Evolutionary conservation across 2,113 vertebrate species (phyloP).

Genomic region (Paraplagusia blochii): DNA sequence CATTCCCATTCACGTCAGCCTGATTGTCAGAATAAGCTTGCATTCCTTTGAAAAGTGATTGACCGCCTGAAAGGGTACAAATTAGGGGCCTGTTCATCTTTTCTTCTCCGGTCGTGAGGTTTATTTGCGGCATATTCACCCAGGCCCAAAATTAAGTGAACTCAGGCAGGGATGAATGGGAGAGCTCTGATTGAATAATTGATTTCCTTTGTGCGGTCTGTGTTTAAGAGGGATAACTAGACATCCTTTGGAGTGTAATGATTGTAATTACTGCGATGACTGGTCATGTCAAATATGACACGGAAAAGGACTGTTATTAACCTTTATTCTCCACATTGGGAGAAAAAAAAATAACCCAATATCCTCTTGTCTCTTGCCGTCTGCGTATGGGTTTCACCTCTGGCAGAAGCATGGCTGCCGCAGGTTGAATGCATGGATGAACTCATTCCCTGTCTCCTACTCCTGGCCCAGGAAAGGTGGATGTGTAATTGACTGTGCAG

Average conservation of each 20-base stretch:
- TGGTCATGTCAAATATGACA: conserved; percentile 98
- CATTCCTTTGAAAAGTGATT: conserved; percentile 78
- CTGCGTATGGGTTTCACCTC: conserved; percentile 68
- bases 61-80: conserved; percentile 76
- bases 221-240: conserved; percentile 99
- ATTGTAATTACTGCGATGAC: conserved; percentile 95
- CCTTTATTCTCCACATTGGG: conserved; percentile 81
- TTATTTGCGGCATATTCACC: conserved; percentile 80
- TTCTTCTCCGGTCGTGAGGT: conserved; percentile 72
- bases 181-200: conserved; percentile 99
- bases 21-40: conserved; percentile 81
- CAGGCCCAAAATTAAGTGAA: conserved; percentile 96
- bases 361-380: conserved; percentile 59
- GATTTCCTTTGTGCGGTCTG: conserved; percentile 89
- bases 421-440: conserved; percentile 73
- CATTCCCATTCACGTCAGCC: conserved; percentile 72
- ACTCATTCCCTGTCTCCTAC: conserved; percentile 62
- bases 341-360: conserved; percentile 59
- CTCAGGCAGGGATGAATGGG: conserved; percentile 91
- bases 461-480: conserved; percentile 62
- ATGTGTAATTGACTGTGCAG: conserved; percentile 78
- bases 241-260: conserved; percentile 97
- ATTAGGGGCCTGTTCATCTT: conserved; percentile 76
- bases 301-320: conserved; percentile 97
- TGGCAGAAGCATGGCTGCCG: conserved; percentile 51